A percentile compares a stretch with the other conserved stretches of the same genome.
Conservation (phyloP, 2,113 vertebrate species). For the Indri indri region DNA sequence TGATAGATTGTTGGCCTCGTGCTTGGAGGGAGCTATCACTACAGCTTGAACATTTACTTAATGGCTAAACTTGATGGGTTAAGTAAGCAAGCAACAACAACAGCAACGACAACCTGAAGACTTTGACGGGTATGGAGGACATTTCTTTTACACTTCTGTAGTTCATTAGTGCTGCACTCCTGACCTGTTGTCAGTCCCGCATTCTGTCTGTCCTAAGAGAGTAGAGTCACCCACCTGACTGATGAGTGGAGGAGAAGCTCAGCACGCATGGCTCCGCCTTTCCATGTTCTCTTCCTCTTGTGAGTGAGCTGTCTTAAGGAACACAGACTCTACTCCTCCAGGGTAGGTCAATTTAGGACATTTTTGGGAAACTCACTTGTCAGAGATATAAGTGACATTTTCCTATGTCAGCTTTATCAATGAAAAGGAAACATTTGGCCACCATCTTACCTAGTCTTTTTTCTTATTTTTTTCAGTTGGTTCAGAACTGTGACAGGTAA, state of each 20-base stretch:
- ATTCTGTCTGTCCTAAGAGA: background rate
- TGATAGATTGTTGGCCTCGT: background rate
- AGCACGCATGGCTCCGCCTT: background rate
- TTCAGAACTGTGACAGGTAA: background rate
- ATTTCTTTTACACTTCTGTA: background rate
- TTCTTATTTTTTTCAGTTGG: background rate
- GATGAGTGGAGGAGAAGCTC: background rate
- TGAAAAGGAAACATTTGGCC: background rate
- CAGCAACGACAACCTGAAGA: background rate
- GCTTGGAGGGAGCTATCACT: background rate
- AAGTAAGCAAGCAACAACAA: background rate
- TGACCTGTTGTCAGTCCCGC: background rate
- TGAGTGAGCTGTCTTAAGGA: background rate
- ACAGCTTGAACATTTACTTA: background rate
- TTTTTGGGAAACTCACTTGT: background rate
- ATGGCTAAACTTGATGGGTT: too few species aligned
- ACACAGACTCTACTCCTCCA: background rate
- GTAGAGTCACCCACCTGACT: background rate
- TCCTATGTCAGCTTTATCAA: background rate
- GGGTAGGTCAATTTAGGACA: background rate
- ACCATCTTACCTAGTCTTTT: background rate
- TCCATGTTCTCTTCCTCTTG: background rate
- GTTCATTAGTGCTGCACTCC: background rate
- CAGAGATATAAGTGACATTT: background rate
- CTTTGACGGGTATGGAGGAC: rapidly evolving